phyloP scores from a whole-genome alignment of 2,113 vertebrate genomes.

The Rhagologus leucostigma region DNA sequence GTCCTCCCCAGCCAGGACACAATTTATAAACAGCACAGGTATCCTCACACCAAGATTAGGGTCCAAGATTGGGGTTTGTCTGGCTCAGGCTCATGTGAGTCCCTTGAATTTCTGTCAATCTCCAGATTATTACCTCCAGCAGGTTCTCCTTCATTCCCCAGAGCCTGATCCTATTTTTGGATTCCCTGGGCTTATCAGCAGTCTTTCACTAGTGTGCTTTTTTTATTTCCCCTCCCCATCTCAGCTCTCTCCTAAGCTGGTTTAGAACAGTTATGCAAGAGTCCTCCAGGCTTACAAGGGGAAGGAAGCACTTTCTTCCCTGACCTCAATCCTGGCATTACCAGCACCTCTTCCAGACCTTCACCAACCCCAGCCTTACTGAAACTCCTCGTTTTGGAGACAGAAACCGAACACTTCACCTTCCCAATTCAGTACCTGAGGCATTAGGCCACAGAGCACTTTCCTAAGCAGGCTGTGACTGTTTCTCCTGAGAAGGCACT shows the following conservation, averaged over 20 bases:
- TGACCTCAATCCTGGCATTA: neutral
- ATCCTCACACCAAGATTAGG: neutral
- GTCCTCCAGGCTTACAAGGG: neutral
- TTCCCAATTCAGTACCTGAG: neutral
- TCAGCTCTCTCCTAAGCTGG: neutral
- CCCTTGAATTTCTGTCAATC: neutral
- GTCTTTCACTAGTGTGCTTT: neutral
- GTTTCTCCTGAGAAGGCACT: neutral
- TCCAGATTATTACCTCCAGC: neutral
- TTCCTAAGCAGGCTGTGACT: neutral
- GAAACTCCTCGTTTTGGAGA: neutral
- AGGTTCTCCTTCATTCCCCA: neutral
- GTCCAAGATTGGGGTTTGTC: neutral
- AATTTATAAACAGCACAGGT: neutral
- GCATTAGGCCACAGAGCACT: neutral
- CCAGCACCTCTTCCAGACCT: neutral
- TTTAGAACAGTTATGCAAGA: neutral
- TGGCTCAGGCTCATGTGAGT: neutral
- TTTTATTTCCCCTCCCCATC: neutral
- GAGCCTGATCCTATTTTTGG: neutral
- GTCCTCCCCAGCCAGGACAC: neutral
- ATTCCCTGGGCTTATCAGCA: neutral
- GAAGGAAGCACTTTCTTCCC: neutral
- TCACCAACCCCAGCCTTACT: neutral
- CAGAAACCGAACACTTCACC: neutral